A percentile compares a stretch with the other conserved stretches of the same genome.
These are phyloP conservation scores for Caenorhabditis tropicalis DNA, from an alignment of 1,140 invertebrate species.

Conservation along the genomic window DNA sequence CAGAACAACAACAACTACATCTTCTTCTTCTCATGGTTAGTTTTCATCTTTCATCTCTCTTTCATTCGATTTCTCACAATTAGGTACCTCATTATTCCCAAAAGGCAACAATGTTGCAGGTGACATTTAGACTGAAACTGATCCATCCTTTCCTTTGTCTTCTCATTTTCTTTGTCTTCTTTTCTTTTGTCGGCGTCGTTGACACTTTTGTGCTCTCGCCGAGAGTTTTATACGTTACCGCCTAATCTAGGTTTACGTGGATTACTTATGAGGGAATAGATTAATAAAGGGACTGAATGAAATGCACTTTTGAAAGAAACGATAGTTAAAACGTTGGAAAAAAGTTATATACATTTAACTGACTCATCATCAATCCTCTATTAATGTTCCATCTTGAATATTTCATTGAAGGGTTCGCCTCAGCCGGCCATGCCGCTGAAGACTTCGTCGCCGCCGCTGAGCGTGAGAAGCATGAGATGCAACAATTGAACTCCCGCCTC, in stretches of 20 bases:
- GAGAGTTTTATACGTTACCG: not conserved
- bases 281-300: too few relatives aligned
- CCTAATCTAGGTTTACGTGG: too few relatives aligned
- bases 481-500: conserved; percentile 25
- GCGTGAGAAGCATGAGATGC: conserved; percentile 26
- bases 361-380: too few relatives aligned
- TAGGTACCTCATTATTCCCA: not conserved
- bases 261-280: too few relatives aligned
- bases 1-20: conserved; percentile 14
- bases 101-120: not conserved
- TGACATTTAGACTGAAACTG: conserved; percentile 1
- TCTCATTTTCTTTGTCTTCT: not conserved
- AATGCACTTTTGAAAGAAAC: too few relatives aligned
- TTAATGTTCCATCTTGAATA: not conserved
- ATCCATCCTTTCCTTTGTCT: not conserved
- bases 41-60: not conserved
- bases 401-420: not conserved
- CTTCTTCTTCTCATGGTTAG: not conserved
- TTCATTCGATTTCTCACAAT: not conserved
- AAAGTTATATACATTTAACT: too few relatives aligned
- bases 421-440: conserved; percentile 15
- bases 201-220: not conserved
- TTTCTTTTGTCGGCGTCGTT: not conserved
- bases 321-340: too few relatives aligned
- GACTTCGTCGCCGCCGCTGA: conserved; percentile 20